Base-by-base conservation (phyloP, 2,888 invertebrate species). In the Erynnis tages region DNA sequence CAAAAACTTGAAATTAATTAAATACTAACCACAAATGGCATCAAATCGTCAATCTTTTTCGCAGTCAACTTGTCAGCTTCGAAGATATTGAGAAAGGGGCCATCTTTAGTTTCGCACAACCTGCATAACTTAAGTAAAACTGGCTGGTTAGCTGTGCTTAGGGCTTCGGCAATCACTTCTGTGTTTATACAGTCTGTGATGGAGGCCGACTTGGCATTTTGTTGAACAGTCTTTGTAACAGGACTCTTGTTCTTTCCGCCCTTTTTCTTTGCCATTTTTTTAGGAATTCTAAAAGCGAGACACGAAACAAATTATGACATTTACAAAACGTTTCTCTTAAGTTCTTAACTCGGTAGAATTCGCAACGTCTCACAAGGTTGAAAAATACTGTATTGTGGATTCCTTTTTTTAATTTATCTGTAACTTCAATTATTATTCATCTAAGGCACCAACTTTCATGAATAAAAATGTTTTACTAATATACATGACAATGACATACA, bases 1-100 rank as follows among this genome's bases (percentile, higher is more conserved):
- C n/a, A n/a, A n/a, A n/a, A n/a, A n/a, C n/a, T n/a, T n/a, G n/a
- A n/a, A 13, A 23, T 29, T 1, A 30, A 30, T 27, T 11, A 29
- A 8, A 37, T 34, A 43, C 82, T 81, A 67, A 90, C 90, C 72
- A 57, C 73, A 67, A 90, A 88, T 23, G 89, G 88, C 81, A 90
- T 76, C 40, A 90, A 56, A 21, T 81, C 76, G 23, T 87, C 80
- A 54, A 90, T 85, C 68, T 87, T 89, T 60, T 76, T 85, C 0
- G 85, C 79, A n/a, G 78, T 82, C 8, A 76, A 59, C 62, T 79
- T 82, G 45, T 85, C 89, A 29, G 78, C 67, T 37, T 83, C 87
- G 56, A 90, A 90, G 54, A 90, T 90, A 54, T 90, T 84, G 5
- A 88, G 72, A 55, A 90, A 90, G 1, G 90, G 90, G 0, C 90